Conservation (phyloP, 2,113 vertebrate species). For the Chascanopsetta lugubris region DNA sequence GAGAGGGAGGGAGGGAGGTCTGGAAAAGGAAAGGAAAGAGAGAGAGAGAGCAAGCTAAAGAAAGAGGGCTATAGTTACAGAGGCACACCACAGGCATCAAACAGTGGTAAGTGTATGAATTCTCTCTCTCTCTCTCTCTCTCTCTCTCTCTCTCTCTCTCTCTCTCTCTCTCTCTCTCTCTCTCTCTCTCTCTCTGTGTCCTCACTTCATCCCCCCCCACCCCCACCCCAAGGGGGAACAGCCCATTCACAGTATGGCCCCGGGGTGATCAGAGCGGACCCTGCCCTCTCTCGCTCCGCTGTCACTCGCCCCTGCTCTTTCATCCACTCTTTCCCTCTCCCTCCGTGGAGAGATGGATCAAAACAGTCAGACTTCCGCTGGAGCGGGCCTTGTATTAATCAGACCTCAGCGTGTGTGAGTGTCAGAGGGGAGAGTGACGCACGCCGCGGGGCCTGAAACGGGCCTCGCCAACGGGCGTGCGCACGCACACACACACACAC, state of each 20-base stretch:
- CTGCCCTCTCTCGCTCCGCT: conserved; percentile 51
- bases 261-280: conserved; percentile 64
- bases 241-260: conserved; percentile 66
- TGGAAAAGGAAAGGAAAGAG: conserved; percentile 14
- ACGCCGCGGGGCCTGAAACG: no score
- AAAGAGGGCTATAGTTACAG: conserved; percentile 66
- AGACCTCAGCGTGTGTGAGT: conserved; percentile 70
- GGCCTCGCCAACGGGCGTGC: no score
- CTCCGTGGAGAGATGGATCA: conserved; percentile 65
- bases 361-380: conserved; percentile 70
- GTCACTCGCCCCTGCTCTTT: conserved; percentile 73
- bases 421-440: conserved; percentile 52
- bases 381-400: conserved; percentile 79
- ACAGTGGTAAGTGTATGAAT: conserved; percentile 41
- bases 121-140: conserved; percentile 42
- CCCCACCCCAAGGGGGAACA: conserved; percentile 40
- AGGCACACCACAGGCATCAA: conserved; percentile 69
- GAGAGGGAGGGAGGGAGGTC: neutral
- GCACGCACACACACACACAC: no score
- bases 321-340: conserved; percentile 84
- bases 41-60: conserved; percentile 34
- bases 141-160: conserved; percentile 34
- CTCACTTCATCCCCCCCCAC: conserved; percentile 23
- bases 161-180: conserved; percentile 25
- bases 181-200: conserved; percentile 39